A percentile compares a stretch with the other conserved stretches of the same genome.
Evolutionary conservation across 2,113 vertebrate species (phyloP).

Genomic region (Marmota flaviventris): DNA sequence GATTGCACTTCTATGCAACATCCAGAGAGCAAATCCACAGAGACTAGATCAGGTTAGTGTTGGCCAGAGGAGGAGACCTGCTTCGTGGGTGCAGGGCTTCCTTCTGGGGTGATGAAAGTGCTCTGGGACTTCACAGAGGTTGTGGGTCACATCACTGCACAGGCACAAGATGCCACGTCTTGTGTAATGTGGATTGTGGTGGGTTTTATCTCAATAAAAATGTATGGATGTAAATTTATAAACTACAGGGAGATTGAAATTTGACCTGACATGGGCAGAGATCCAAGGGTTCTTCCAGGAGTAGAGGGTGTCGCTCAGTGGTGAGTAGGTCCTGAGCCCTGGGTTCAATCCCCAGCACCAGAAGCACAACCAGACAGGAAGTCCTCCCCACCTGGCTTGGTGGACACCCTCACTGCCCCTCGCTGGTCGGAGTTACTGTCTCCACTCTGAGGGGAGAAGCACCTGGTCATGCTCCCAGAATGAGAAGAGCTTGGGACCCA

Average conservation of each 20-base stretch:
- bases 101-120: no score
- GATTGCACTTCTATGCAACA: rapidly evolving
- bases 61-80: neutral
- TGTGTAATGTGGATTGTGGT: neutral
- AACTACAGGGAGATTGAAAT: neutral
- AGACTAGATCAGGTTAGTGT: neutral
- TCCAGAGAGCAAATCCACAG: no score
- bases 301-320: no score
- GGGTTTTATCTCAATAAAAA: neutral
- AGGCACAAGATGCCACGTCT: neutral
- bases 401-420: no score
- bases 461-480: no score
- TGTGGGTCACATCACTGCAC: neutral
- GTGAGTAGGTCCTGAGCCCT: neutral
- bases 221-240: neutral
- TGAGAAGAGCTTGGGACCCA: no score
- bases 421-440: no score
- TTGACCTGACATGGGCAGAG: neutral
- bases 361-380: neutral
- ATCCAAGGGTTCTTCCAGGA: no score
- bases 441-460: no score
- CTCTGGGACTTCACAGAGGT: no score
- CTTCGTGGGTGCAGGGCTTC: neutral
- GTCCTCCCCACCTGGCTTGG: no score
- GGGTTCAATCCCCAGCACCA: neutral